A percentile compares a stretch with the other conserved stretches of the same genome.
These are phyloP conservation scores for Spermophilus dauricus DNA, from an alignment of 2,113 vertebrate species.

Conservation along the genomic window DNA sequence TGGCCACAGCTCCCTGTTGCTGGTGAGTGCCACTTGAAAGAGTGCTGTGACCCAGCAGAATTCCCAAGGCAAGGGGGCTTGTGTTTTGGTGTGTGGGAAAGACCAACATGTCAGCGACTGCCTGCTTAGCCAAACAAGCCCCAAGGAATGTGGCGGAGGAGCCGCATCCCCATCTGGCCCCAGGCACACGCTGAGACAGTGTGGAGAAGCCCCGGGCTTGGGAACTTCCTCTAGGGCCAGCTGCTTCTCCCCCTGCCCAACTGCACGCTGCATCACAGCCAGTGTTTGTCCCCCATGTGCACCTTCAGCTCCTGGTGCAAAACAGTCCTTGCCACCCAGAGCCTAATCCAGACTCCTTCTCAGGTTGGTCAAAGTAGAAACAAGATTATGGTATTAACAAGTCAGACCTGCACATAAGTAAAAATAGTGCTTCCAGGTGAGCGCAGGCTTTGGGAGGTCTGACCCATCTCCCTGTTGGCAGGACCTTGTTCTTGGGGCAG, in stretches of 20 bases:
- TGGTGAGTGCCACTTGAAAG: not conserved
- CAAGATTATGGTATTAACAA: not conserved
- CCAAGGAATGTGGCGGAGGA: not conserved
- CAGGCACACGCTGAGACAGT: not conserved
- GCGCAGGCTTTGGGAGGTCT: not conserved
- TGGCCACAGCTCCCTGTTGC: not conserved
- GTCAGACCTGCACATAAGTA: not conserved
- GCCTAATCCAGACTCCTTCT: not conserved
- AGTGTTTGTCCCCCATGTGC: fast-evolving
- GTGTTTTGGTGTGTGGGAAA: not conserved
- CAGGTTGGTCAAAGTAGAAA: not conserved
- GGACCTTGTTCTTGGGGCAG: not conserved
- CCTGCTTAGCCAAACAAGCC: not conserved
- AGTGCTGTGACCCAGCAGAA: not conserved
- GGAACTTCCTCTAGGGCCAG: not conserved
- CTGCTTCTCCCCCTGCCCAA: not conserved
- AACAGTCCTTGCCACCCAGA: not conserved
- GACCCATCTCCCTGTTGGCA: not conserved
- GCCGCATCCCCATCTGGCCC: fast-evolving
- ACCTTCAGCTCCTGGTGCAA: not conserved
- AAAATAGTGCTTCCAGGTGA: not conserved
- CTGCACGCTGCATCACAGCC: fast-evolving
- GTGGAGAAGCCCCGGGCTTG: not conserved
- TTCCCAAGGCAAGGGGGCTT: not conserved
- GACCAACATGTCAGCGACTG: fast-evolving